phyloP scores from a whole-genome alignment of 1,140 invertebrate species.

The Saccostrea glomerata region DNA sequence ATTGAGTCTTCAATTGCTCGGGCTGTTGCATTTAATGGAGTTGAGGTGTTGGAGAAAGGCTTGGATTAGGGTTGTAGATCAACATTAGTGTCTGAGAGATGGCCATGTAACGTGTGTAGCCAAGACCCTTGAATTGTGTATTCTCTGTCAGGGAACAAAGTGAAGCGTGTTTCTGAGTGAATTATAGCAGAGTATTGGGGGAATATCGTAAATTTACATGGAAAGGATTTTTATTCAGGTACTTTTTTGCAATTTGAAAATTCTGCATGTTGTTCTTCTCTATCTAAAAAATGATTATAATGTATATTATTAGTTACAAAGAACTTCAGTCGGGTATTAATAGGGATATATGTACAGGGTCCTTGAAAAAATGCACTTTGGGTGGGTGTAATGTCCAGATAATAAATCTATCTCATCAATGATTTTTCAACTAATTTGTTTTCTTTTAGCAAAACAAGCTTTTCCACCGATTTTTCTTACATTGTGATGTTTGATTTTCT shows the following conservation, averaged over 20 bases:
- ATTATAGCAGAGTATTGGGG: not conserved
- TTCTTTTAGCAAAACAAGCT: too few species aligned
- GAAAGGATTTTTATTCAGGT: not conserved
- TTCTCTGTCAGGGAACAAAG: conserved; percentile 11
- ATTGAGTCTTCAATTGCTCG: conserved; percentile 25
- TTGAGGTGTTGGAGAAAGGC: conserved; percentile 21
- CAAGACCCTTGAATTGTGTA: conserved; percentile 1
- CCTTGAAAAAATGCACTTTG: too few species aligned
- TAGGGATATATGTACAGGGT: too few species aligned
- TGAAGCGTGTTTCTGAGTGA: not conserved
- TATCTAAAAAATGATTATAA: not conserved
- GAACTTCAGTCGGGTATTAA: too few species aligned
- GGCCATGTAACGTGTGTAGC: not conserved
- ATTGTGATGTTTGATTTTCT: too few species aligned
- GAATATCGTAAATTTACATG: not conserved
- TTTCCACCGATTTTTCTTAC: too few species aligned
- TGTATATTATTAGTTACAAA: not conserved
- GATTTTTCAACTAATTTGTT: too few species aligned
- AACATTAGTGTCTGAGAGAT: conserved; percentile 16
- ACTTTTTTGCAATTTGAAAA: not conserved
- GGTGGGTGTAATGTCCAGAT: too few species aligned
- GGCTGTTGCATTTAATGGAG: conserved; percentile 26
- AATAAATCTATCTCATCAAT: too few species aligned
- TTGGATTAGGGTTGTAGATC: not conserved
- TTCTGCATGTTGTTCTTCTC: too few species aligned